Conservation (phyloP, 2,113 vertebrate species). For the Microcebus griseorufus region DNA sequence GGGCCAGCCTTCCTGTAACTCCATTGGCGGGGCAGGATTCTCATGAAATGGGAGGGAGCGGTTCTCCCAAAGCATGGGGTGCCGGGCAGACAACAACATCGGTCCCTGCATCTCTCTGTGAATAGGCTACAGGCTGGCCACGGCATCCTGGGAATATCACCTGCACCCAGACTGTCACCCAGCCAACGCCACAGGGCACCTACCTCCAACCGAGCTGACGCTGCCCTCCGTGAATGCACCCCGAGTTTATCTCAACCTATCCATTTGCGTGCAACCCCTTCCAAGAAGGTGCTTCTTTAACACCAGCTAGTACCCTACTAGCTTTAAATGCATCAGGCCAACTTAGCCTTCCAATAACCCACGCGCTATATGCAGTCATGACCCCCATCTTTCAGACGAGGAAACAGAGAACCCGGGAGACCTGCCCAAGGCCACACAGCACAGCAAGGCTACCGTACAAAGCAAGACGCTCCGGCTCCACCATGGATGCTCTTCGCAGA, state of each 20-base stretch:
- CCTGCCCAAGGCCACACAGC: background rate
- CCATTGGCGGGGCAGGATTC: background rate
- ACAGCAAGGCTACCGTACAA: background rate
- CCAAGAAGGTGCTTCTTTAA: background rate
- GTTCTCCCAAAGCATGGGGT: background rate
- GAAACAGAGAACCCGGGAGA: background rate
- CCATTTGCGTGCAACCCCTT: too few species aligned
- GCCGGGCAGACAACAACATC: background rate
- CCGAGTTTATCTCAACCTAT: background rate
- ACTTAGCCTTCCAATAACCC: background rate
- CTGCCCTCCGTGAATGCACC: background rate
- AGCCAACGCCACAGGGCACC: background rate
- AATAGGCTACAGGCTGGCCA: background rate
- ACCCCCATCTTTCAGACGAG: background rate
- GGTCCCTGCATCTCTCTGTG: background rate
- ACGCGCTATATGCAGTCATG: fast-evolving
- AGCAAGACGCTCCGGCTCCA: background rate
- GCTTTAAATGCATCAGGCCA: background rate
- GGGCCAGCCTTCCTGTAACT: background rate
- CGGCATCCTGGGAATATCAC: background rate
- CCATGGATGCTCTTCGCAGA: background rate
- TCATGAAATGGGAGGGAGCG: background rate
- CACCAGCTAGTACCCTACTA: too few species aligned
- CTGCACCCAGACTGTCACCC: background rate
- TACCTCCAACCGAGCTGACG: background rate